phyloP scores from a whole-genome alignment of 30 jellyfish, hydroid and myxozoan species.

The Catostylus mosaicus region DNA sequence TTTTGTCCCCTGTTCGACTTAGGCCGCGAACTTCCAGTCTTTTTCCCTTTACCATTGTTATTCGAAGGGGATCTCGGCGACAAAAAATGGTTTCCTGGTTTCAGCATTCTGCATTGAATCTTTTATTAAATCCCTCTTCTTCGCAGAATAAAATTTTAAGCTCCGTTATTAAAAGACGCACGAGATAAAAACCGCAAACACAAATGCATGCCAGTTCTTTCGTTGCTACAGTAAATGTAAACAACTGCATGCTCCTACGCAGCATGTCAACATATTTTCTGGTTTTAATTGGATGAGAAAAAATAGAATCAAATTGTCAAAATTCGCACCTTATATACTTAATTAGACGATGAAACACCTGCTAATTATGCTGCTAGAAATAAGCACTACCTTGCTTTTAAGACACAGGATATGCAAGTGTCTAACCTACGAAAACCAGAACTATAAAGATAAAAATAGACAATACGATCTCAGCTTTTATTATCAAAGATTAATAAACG shows the following conservation, averaged over 20 bases:
- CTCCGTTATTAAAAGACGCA: neutral
- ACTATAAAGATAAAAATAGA: too few species aligned
- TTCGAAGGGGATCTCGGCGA: constrained; percentile 39
- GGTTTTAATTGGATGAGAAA: too few species aligned
- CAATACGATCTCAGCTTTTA: too few species aligned
- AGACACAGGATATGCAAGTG: too few species aligned
- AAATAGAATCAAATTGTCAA: too few species aligned
- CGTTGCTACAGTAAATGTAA: constrained; percentile 15
- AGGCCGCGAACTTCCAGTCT: constrained; percentile 5
- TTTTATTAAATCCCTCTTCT: neutral
- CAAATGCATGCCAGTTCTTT: neutral
- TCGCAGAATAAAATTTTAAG: neutral
- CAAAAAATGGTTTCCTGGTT: neutral
- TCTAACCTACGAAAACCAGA: too few species aligned
- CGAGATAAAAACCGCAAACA: neutral
- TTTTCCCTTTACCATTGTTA: constrained; percentile 7
- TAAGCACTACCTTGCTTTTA: too few species aligned
- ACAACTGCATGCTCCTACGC: constrained; percentile 26
- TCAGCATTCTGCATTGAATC: constrained; percentile 28
- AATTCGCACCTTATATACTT: too few species aligned
- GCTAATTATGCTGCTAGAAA: too few species aligned
- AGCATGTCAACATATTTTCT: too few species aligned
- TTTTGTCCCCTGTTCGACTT: constrained; percentile 11
- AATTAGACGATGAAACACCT: too few species aligned
- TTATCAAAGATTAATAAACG: too few species aligned